A percentile compares a stretch with the other conserved stretches of the same genome.
Conservation (phyloP, 2,888 invertebrate genomes). For the Brachylomia viminalis region DNA sequence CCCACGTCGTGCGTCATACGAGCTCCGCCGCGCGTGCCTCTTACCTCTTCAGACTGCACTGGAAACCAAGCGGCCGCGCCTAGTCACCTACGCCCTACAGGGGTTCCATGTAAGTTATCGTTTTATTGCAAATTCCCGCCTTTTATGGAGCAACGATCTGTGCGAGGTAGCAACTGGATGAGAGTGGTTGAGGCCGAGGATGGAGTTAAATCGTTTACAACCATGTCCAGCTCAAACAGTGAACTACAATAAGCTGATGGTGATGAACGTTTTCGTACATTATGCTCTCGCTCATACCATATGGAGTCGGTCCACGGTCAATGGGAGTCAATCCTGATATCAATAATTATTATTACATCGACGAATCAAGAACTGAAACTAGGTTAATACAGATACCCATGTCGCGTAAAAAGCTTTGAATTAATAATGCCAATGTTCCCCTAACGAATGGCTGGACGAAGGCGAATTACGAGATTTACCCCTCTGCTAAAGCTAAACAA, state of each 20-base stretch:
- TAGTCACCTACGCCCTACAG: conserved; percentile 95
- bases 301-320: neutral
- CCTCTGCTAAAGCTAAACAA: neutral
- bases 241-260: neutral
- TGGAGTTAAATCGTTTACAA: neutral
- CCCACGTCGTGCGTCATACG: conserved; percentile 95
- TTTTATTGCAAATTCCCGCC: neutral
- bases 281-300: neutral
- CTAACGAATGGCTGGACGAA: neutral
- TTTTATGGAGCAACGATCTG: too few species aligned
- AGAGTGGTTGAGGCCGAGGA: neutral
- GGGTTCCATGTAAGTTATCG: conserved; percentile 95
- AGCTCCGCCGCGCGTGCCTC: conserved; percentile 95
- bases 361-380: neutral
- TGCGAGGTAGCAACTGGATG: neutral
- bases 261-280: neutral
- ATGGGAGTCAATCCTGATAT: neutral
- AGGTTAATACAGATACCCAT: conserved; percentile 9
- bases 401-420: neutral
- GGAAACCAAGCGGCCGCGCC: conserved; percentile 96
- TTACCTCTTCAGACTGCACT: conserved; percentile 96
- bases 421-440: neutral
- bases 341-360: neutral
- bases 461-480: too few species aligned
- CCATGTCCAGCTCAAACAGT: neutral